Percentiles rank a stretch among this genome's conserved stretches.
Conservation (phyloP, 2,797 vertebrate genomes). For the Anolis apletophallus region DNA sequence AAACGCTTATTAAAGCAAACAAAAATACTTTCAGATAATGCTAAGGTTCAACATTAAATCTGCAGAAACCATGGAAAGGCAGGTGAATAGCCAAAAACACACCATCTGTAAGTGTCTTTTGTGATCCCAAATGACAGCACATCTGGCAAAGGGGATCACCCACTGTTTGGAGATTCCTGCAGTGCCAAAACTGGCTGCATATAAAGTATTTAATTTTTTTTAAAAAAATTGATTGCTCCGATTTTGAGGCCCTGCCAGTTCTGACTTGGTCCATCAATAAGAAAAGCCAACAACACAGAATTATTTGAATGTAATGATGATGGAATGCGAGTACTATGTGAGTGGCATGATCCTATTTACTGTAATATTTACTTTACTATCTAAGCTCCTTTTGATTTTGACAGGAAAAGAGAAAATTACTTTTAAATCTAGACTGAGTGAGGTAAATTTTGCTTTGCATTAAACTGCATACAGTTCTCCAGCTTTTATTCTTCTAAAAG, state of each 20-base stretch:
- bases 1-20: constrained; percentile 70
- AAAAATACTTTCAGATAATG: constrained; percentile 52
- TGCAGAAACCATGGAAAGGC: constrained; percentile 47
- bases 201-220: constrained; percentile 52
- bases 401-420: background rate
- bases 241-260: constrained; percentile 53
- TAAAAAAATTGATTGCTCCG: constrained; percentile 47
- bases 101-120: constrained; percentile 33
- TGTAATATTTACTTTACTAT: background rate
- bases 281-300: background rate
- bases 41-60: constrained; percentile 48
- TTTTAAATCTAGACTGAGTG: background rate
- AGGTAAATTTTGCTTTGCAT: background rate
- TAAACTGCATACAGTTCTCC: background rate
- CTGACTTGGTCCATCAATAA: constrained; percentile 40
- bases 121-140: constrained; percentile 29
- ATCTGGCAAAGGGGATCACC: constrained; percentile 37
- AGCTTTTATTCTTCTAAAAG: constrained; percentile 3
- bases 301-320: background rate
- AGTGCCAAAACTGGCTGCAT: constrained; percentile 23
- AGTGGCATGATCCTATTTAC: background rate
- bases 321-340: background rate
- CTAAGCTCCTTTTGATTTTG: background rate
- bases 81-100: constrained; percentile 38
- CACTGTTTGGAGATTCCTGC: constrained; percentile 42